Evolutionary conservation across 2,797 vertebrate species (phyloP), one percentile per base, ranked within the genome.

Genomic region (Danio tinwini): DNA sequence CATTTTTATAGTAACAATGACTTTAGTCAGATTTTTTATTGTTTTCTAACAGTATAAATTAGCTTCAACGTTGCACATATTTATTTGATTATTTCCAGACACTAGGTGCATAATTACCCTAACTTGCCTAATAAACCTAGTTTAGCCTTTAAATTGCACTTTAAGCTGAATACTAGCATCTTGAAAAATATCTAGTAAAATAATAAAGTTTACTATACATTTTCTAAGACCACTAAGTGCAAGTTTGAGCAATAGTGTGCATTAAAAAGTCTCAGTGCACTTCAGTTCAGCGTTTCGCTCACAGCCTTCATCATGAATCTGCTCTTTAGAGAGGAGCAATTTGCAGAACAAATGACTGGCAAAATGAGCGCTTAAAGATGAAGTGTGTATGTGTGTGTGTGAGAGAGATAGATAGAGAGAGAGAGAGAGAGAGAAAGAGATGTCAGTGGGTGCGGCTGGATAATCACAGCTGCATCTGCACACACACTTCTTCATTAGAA

Each of bases 391-490:
- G 19, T 29, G 65, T 29, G 29, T 29, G 29, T 29, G 29, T 29
- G 29, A 1, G 29, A 1, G 29, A 1, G 29, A 1, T n/a, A n/a
- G n/a, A n/a, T n/a, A n/a, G n/a, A n/a, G 29, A 1, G 29, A 1
- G 29, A 1, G 29, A 1, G 29, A 29, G 62, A 68, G 29, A 39
- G 62, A 74, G 61, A 81, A 82, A 81, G 80, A 64, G 81, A 90
- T 87, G 87, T 89, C 86, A 77, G 85, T 83, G 82, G 74, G 82
- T 88, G 83, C 86, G 88, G 85, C 87, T 86, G 84, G 82, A 84
- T 90, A 92, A 92, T 92, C 87, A 90, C 82, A 90, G 86, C 78
- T 83, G 88, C 86, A 90, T 89, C 88, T 92, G 88, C 89, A 93
- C 92, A 90, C 91, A 85, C 84, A 78, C 86, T 84, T 84, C 79